Evolutionary conservation across 2,888 invertebrate genomes (phyloP), one percentile per base, ranked within the genome.

Genomic region (Leptopterna dolabrata): DNA sequence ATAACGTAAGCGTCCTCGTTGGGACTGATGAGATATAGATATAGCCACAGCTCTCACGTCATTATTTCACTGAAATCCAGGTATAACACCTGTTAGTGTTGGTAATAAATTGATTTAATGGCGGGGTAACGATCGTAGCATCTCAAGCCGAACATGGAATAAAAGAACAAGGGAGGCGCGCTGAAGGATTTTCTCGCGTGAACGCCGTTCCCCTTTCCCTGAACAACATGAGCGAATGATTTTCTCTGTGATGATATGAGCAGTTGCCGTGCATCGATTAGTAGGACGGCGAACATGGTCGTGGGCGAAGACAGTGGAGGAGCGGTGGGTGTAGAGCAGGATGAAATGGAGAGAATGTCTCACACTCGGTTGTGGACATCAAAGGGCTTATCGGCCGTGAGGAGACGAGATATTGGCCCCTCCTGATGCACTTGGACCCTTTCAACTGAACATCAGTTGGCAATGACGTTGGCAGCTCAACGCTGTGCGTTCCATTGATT

Each of bases 181-280:
- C 6, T 29, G 73, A 73, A 13, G 73, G 73, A n/a, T 41, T 36
- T 41, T 73, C 73, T 73, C 73, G 73, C 73, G 73, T 73, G 73
- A 73, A 29, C 73, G 41, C 78, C 43, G 45, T 24, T 45, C 45
- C 78, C 43, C 45, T 43, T 43, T 78, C 78, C 78, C 30, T 24
- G 47, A 78, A 45, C 78, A 78, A 78, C 78, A 45, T 78, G 24
- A 78, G 47, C 78, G 78, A 43, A 78, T 78, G 78, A 78, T 45
- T 78, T 78, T 45, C 78, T 78, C 78, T 78, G 78, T 45, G 78
- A 78, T 78, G 78, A 78, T 78, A 78, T 78, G 78, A 78, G 78
- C 78, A 19, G 78, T 45, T 45, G 43, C 78, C 47, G 78, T 45
- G 27, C 78, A 78, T 78, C 78, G 78, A 78, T 78, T 78, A 78